Evolutionary conservation across 1,140 invertebrate genomes (phyloP).

Genomic region (Fopius arisanus): DNA sequence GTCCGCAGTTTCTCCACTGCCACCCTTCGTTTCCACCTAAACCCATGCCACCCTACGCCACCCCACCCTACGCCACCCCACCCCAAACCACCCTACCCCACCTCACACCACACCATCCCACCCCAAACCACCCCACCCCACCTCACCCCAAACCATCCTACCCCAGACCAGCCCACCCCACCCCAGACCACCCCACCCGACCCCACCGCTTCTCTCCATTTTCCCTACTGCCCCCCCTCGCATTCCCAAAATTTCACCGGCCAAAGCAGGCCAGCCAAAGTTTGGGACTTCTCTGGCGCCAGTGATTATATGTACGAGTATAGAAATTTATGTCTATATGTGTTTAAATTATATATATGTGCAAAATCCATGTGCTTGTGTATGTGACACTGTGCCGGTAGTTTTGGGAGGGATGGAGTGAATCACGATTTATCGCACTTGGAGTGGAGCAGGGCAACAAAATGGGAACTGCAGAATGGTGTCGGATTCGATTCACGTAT

Average conservation of each 20-base stretch:
- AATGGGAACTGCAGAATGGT: slow-evolving; percentile 31
- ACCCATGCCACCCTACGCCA: background rate
- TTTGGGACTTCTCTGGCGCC: slow-evolving; percentile 27
- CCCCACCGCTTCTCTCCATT: background rate
- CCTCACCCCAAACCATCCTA: no score
- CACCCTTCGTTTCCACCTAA: no score
- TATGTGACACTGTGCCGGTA: slow-evolving; percentile 10
- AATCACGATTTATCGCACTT: slow-evolving; percentile 38
- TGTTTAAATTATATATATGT: slow-evolving; percentile 23
- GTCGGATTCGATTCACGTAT: slow-evolving; percentile 30
- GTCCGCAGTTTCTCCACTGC: background rate
- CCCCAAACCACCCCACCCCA: background rate
- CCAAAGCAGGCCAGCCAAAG: background rate
- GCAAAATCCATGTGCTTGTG: slow-evolving; percentile 7
- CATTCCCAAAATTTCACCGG: background rate
- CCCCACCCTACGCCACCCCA: background rate
- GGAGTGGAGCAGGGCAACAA: slow-evolving; percentile 28
- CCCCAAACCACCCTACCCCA: background rate
- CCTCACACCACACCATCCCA: background rate
- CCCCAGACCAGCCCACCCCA: no score
- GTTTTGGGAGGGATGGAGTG: background rate
- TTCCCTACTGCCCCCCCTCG: background rate
- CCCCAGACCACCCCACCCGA: background rate
- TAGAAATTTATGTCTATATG: slow-evolving; percentile 12
- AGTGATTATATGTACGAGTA: slow-evolving; percentile 18